Base-by-base conservation (phyloP, 1,140 invertebrate species). In the Drosophila hydei region DNA sequence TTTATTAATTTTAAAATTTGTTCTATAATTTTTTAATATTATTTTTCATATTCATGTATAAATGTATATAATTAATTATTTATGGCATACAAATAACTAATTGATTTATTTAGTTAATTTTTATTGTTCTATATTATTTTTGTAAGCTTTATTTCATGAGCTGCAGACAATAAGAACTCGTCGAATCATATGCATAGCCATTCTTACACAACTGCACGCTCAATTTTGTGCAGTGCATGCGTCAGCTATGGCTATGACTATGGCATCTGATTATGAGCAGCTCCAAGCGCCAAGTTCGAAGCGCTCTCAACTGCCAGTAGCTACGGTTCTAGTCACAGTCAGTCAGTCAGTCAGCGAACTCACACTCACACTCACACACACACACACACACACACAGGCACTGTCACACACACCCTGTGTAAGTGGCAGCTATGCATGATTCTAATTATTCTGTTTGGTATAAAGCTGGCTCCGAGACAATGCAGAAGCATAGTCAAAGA, bases 401-500 rank as follows among this genome's bases (percentile, higher is more conserved):
- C 8, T 43, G 55, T 58, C 54, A 36, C 14, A 55, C 38, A 61
- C 21, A 33, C 16, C 12, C 18, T 18, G 42, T 38, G 47, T 50
- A 25, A 64, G 23, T 55, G 63, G 27, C 42, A 69, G 54, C 59
- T 70, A 69, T 75, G 77, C 77, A 87, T 85, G 81, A 87, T 85
- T 87, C 81, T 85, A 88, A 85, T 85, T 85, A 85, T 85, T 85
- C 87, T 85, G 81, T 84, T 77, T 62, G 55, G 40, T n/a, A 63
- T 59, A 59, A 25, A 38, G 58, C 72, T 67, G 59, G 25, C 51
- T 70, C 9, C 67, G 43, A 81, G 61, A 81, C 77, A 77, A 80
- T 80, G 76, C 72, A 74, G 58, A 69, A 55, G 43, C 60, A 18
- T 21, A 68, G 21, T 33, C 62, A 36, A 51, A 30, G 47, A 42